These are phyloP conservation scores for Manis pentadactyla DNA, from an alignment of 2,797 vertebrate species.

Conservation along the genomic window DNA sequence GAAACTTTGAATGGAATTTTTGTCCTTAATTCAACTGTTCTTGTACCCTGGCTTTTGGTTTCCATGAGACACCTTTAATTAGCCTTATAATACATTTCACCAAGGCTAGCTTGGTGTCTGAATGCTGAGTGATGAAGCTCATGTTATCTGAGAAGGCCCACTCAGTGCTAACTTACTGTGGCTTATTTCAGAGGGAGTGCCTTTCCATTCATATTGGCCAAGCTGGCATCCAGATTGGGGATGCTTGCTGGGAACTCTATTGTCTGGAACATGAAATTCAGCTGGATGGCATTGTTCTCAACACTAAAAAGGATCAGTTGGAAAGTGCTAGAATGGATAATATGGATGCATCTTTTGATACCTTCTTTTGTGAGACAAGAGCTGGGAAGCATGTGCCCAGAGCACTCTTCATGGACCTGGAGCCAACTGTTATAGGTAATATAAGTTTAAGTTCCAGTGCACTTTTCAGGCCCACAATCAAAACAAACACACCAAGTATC, in stretches of 20 bases:
- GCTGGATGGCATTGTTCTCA: slow-evolving; percentile 69
- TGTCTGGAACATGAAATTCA: slow-evolving; percentile 84
- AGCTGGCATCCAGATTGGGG: slow-evolving; percentile 81
- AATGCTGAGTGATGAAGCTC: background rate
- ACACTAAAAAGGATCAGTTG: background rate
- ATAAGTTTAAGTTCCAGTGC: background rate
- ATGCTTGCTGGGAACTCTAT: slow-evolving; percentile 81
- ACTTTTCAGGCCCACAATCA: background rate
- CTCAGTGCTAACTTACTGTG: background rate
- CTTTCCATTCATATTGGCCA: slow-evolving; percentile 84
- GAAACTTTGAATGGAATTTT: background rate
- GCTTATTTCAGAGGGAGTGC: slow-evolving; percentile 79
- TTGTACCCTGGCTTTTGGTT: background rate
- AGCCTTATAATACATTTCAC: background rate
- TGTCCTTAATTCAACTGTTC: background rate
- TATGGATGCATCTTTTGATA: slow-evolving; percentile 75
- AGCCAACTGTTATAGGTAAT: slow-evolving; percentile 82
- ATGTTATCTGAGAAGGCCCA: background rate
- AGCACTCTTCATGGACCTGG: slow-evolving; percentile 84
- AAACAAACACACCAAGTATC: background rate
- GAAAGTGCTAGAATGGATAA: background rate
- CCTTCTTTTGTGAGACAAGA: slow-evolving; percentile 83
- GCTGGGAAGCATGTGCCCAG: slow-evolving; percentile 83
- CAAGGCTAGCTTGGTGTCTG: background rate
- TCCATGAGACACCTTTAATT: background rate